phyloP scores from a whole-genome alignment of 37 sponge, comb jelly and placozoan species.

The Diacarnus erythraeanus region DNA sequence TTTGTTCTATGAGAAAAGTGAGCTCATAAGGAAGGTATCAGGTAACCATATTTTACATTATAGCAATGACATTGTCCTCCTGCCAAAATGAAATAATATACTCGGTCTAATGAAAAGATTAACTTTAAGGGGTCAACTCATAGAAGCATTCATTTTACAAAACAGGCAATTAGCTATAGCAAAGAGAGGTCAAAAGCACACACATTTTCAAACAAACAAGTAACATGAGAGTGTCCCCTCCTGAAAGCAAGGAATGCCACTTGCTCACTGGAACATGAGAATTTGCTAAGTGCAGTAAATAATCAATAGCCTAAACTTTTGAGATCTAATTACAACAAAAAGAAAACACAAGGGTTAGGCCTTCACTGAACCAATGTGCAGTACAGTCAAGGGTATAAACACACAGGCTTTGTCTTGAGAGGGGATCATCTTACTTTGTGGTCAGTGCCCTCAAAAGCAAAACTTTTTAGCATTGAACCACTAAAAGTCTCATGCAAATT shows the following conservation, averaged over 20 bases:
- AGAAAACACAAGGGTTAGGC: not conserved
- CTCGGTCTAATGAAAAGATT: too few species aligned
- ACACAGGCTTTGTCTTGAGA: constrained; percentile 9
- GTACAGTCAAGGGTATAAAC: not conserved
- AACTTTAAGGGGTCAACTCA: too few species aligned
- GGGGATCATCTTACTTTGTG: constrained; percentile 7
- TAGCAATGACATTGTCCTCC: too few species aligned
- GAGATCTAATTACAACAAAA: not conserved
- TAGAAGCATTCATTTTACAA: too few species aligned
- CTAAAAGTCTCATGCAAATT: too few species aligned
- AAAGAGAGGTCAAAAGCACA: too few species aligned
- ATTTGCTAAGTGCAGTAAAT: not conserved
- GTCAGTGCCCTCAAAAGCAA: not conserved
- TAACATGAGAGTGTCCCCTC: not conserved
- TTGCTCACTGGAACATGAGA: constrained; percentile 4
- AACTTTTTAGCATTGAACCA: not conserved
- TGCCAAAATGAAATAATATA: too few species aligned
- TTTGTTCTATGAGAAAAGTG: too few species aligned
- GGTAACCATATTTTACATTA: too few species aligned
- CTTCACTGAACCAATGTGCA: not conserved
- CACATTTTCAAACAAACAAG: constrained; percentile 3
- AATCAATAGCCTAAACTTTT: not conserved
- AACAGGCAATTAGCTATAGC: too few species aligned
- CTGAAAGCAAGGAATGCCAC: not conserved
- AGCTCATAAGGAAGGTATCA: too few species aligned